Base-by-base conservation (phyloP, 2,888 invertebrate species). In the Cerceris rybyensis region DNA sequence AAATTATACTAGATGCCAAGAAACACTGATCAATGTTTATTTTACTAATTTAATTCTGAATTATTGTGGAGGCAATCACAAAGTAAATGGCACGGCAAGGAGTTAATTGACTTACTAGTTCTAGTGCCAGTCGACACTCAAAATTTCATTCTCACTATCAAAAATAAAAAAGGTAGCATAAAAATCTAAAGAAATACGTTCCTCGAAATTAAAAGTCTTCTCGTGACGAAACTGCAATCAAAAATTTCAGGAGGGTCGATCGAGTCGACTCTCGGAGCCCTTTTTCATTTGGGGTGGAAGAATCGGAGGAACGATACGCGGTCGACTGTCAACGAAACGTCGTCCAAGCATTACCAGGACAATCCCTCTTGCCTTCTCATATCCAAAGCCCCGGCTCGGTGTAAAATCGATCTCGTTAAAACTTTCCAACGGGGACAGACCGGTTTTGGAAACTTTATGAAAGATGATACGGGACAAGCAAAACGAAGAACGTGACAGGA, bases 401-500 rank as follows among this genome's bases (percentile, higher is more conserved):
- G 81, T 81, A 88, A 88, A 86, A 86, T 88, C 87, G 88, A 88
- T 86, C 82, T 88, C 85, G 88, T 86, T 84, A 83, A 84, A 89
- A 90, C 83, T 90, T 90, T 84, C 72, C 79, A 69, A 80, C 68
- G 81, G 79, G 73, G 71, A 78, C 77, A 70, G 78, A 79, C 80
- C 86, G 85, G 87, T 88, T 89, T 88, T 79, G 72, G 61, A 81
- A 87, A 87, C 78, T 85, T 80, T 80, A 43, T 13, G 61, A 74
- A 73, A 64, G 70, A 81, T 72, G 74, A 70, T 75, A 73, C 70
- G 63, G 70, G 72, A 73, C 65, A 58, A 71, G 72, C 28, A 63
- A 64, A 58, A 68, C 70, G 69, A 71, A 63, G 72, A 70, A 80
- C 69, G 70, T 70, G 78, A 70, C 74, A 55, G 66, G 17, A 59